Conservation (phyloP, 1,140 invertebrate genomes). For the Caenorhabditis elegans region WBcel235 BX284606.5:3519001-3519500, state of each 20-base stretch:
- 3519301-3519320: no score
- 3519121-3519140: background rate
- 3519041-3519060: no score
- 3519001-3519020: background rate
- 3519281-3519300: background rate
- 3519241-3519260: background rate
- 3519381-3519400: no score
- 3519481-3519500: no score
- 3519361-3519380: no score
- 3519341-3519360: no score
- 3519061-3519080: background rate
- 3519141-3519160: background rate
- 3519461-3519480: no score
- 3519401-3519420: no score
- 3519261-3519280: background rate
- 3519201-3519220: background rate
- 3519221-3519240: background rate
- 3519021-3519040: background rate
- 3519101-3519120: background rate
- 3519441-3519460: no score
- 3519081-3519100: background rate
- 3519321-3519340: no score
- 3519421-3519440: no score
- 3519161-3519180: background rate
- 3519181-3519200: background rate